These are phyloP conservation scores for Rhadina sibilatrix DNA, from an alignment of 2,113 vertebrate species.

Conservation along the genomic window DNA sequence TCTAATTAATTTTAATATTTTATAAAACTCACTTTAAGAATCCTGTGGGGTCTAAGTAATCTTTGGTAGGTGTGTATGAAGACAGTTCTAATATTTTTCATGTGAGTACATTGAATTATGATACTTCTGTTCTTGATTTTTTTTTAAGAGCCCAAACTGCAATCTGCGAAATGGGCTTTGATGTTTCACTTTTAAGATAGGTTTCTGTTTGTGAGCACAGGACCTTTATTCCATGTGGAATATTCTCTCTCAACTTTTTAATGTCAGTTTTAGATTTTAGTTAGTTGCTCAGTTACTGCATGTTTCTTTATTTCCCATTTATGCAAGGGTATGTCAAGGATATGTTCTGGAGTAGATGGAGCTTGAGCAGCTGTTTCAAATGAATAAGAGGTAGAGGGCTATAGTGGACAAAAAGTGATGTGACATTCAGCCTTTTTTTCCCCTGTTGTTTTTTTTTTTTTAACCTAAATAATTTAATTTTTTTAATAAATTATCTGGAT, in stretches of 20 bases:
- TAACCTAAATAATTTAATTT: neutral
- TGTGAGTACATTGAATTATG: conserved; percentile 16
- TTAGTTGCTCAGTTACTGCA: neutral
- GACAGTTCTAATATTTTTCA: conserved; percentile 27
- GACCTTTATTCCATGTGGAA: neutral
- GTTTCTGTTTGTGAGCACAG: neutral
- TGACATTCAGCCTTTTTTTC: neutral
- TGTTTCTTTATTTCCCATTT: neutral
- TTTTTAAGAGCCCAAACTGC: neutral
- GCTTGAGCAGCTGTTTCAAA: neutral
- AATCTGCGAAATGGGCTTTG: neutral
- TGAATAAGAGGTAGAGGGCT: neutral
- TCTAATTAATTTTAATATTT: conserved; percentile 17
- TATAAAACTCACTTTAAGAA: conserved; percentile 43
- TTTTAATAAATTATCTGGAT: neutral
- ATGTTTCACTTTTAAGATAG: neutral
- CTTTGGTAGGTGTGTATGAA: conserved; percentile 37
- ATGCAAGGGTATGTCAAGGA: neutral
- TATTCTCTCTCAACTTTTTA: neutral
- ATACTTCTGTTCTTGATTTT: neutral
- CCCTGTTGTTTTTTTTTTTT: neutral
- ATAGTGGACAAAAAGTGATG: neutral
- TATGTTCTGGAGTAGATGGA: neutral
- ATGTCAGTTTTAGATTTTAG: neutral
- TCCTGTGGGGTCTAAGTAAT: conserved; percentile 49